Conservation (phyloP, 2,888 invertebrate genomes). For the Leucozona laternaria region DNA sequence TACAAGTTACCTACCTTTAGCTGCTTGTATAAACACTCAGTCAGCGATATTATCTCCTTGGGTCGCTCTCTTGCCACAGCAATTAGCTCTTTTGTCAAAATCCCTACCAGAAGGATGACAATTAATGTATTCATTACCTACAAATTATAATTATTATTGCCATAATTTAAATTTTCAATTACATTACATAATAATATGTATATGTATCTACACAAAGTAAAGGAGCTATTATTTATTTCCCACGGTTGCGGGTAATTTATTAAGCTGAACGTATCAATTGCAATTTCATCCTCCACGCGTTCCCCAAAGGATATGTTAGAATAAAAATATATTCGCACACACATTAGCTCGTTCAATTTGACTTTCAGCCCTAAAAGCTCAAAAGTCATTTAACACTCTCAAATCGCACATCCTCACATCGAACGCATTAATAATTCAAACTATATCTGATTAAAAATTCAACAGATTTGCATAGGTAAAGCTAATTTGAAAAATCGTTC, state of each 20-base stretch:
- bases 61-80: too few relatives aligned
- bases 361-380: constrained; percentile 21
- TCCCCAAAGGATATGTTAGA: constrained; percentile 38
- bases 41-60: too few relatives aligned
- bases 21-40: too few relatives aligned
- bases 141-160: background rate
- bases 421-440: constrained; percentile 77
- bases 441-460: constrained; percentile 77
- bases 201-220: too few relatives aligned
- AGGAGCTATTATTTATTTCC: constrained; percentile 26
- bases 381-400: constrained; percentile 66
- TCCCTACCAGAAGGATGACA: too few relatives aligned
- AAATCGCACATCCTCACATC: constrained; percentile 40
- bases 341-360: constrained; percentile 38
- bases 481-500: constrained; percentile 43
- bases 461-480: constrained; percentile 75
- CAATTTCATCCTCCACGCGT: constrained; percentile 19
- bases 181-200: background rate
- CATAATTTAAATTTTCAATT: background rate
- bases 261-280: constrained; percentile 50
- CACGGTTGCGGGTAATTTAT: constrained; percentile 56
- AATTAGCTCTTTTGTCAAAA: too few relatives aligned
- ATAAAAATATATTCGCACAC: constrained; percentile 20
- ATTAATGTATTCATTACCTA: too few relatives aligned
- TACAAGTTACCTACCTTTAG: too few relatives aligned